Conservation (phyloP, 2,113 vertebrate species). For the Epinephelus fuscoguttatus region DNA sequence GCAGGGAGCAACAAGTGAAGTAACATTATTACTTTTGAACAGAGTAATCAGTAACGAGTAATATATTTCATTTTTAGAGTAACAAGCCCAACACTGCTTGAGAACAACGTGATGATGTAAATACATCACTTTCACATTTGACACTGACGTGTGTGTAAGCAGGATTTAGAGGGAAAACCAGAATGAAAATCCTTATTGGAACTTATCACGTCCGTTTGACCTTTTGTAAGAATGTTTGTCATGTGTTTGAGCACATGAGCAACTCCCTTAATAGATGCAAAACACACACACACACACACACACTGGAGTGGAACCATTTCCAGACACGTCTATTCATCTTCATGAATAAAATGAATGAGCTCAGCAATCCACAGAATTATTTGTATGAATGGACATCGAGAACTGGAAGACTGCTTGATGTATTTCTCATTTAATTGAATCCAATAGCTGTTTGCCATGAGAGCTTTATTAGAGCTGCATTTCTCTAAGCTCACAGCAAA, state of each 20-base stretch:
- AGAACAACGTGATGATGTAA: not conserved
- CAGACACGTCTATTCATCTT: conserved; percentile 30
- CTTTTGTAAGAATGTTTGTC: conserved; percentile 47
- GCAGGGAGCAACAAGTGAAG: no score
- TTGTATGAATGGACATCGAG: conserved; percentile 64
- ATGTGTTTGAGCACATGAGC: conserved; percentile 54
- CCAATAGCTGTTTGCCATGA: conserved; percentile 27
- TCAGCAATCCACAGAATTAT: conserved; percentile 40
- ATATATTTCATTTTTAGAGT: no score
- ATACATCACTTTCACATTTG: conserved; percentile 10
- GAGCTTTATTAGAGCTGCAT: conserved; percentile 29
- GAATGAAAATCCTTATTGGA: conserved; percentile 33
- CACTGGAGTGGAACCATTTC: conserved; percentile 21
- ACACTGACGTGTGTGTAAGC: conserved; percentile 4
- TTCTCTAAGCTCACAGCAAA: conserved; percentile 38
- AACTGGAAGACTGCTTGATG: conserved; percentile 31
- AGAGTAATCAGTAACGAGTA: no score
- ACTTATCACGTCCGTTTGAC: conserved; percentile 29
- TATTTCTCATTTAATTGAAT: conserved; percentile 57
- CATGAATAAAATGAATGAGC: conserved; percentile 35
- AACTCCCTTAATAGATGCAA: conserved; percentile 28
- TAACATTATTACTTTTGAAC: no score
- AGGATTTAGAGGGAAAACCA: not conserved
- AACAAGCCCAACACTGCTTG: no score
- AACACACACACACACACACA: conserved; percentile 23